Evolutionary conservation across 2,888 invertebrate species (phyloP).

Genomic region (Amorpha juglandis): DNA sequence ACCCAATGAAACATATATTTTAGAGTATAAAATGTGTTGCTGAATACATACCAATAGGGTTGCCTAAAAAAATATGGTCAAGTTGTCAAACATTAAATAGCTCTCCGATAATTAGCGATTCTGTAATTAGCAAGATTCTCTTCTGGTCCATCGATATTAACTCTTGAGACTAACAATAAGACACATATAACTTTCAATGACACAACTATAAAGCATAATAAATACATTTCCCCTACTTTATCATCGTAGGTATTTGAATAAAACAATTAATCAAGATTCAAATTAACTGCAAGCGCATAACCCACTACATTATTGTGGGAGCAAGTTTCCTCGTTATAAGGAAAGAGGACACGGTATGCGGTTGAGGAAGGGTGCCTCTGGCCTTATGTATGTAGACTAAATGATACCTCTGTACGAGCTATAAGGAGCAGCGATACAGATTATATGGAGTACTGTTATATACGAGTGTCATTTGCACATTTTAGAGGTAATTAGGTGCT

Average conservation of each 20-base stretch:
- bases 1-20: too few species aligned
- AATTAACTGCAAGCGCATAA: slow-evolving; percentile 52
- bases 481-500: too few species aligned
- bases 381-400: slow-evolving; percentile 48
- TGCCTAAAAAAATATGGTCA: too few species aligned
- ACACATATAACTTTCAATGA: background rate
- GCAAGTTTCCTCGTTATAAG: slow-evolving; percentile 56
- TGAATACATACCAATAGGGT: too few species aligned
- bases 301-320: slow-evolving; percentile 48
- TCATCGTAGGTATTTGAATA: slow-evolving; percentile 28
- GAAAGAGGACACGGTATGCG: slow-evolving; percentile 59
- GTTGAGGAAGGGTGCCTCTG: slow-evolving; percentile 48
- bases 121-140: too few species aligned
- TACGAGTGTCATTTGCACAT: too few species aligned
- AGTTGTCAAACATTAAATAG: too few species aligned
- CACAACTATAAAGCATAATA: background rate
- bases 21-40: too few species aligned
- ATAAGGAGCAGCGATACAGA: background rate
- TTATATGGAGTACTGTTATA: background rate
- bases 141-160: too few species aligned
- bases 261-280: slow-evolving; percentile 52
- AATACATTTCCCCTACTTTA: background rate
- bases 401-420: slow-evolving; percentile 30
- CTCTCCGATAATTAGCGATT: too few species aligned
- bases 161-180: background rate